Conservation (phyloP, 2,888 invertebrate genomes). For the Drosophila conformis region DNA sequence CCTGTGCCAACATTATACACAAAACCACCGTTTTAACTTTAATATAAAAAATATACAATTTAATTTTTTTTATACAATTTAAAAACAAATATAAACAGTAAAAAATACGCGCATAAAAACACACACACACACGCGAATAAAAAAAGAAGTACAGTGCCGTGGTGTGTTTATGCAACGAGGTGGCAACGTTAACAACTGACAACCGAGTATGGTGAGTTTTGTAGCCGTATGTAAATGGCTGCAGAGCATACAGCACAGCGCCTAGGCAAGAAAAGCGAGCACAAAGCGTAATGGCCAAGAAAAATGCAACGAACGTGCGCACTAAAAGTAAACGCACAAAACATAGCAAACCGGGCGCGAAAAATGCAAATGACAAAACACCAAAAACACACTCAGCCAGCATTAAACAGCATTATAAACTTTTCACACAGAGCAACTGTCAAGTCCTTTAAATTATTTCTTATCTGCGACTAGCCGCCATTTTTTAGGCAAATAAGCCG, state of each 20-base stretch:
- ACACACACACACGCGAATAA: slow-evolving; percentile 46
- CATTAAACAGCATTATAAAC: slow-evolving; percentile 3
- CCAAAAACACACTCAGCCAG: background rate
- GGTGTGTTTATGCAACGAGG: slow-evolving; percentile 61
- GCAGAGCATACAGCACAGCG: slow-evolving; percentile 43
- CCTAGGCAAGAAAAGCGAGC: slow-evolving; percentile 38
- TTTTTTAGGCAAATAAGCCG: slow-evolving; percentile 34
- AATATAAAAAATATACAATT: slow-evolving; percentile 18
- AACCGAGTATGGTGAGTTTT: slow-evolving; percentile 45
- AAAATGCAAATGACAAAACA: slow-evolving; percentile 42
- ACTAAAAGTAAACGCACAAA: slow-evolving; percentile 52
- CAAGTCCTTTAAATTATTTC: slow-evolving; percentile 8
- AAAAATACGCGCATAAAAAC: slow-evolving; percentile 52
- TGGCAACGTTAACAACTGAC: slow-evolving; percentile 62
- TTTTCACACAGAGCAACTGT: slow-evolving; percentile 2
- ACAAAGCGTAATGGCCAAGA: slow-evolving; percentile 71
- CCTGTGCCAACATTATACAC: slow-evolving; percentile 84
- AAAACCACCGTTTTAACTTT: slow-evolving; percentile 47
- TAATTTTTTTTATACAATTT: slow-evolving; percentile 48
- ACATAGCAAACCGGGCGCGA: slow-evolving; percentile 63
- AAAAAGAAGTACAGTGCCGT: slow-evolving; percentile 77
- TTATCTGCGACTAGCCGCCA: slow-evolving; percentile 53
- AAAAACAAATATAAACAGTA: slow-evolving; percentile 56
- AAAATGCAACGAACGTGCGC: slow-evolving; percentile 57
- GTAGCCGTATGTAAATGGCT: slow-evolving; percentile 37